phyloP scores from a whole-genome alignment of 2,113 vertebrate species.

The Cyanoderma ruficeps region DNA sequence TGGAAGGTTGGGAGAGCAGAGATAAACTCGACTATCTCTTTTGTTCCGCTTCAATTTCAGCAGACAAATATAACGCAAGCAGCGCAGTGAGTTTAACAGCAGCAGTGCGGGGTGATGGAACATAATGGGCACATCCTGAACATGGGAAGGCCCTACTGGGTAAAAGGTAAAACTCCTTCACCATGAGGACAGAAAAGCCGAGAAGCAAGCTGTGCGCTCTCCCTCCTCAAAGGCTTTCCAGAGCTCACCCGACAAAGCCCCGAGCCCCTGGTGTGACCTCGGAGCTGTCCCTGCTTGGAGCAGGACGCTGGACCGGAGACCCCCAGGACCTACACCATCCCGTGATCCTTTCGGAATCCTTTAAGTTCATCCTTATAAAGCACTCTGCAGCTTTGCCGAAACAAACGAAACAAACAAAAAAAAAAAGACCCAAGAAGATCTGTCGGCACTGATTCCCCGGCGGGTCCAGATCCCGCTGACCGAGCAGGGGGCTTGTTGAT shows the following conservation, averaged over 20 bases:
- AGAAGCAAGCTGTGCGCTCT: not conserved
- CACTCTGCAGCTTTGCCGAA: too few species aligned
- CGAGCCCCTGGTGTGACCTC: not conserved
- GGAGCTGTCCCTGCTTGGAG: not conserved
- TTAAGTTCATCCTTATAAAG: rapidly evolving
- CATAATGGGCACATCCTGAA: rapidly evolving
- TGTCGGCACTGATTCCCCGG: not conserved
- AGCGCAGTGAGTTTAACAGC: not conserved
- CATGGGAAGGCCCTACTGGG: not conserved
- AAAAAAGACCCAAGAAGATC: not conserved
- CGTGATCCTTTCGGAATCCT: rapidly evolving
- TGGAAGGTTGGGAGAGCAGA: not conserved
- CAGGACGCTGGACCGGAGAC: too few species aligned
- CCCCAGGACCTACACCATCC: too few species aligned
- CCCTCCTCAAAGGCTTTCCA: not conserved
- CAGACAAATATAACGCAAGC: too few species aligned
- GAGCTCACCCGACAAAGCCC: rapidly evolving
- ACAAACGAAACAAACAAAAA: too few species aligned
- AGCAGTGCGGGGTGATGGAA: rapidly evolving
- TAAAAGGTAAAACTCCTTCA: not conserved
- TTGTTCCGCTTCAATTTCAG: not conserved
- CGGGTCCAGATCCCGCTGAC: rapidly evolving
- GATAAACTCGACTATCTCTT: not conserved
- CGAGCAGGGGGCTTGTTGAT: not conserved
- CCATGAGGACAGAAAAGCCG: rapidly evolving